Percentiles rank a stretch among this genome's conserved stretches.
Conservation (phyloP, 2,113 vertebrate species). For the Chinchilla lanigera region DNA sequence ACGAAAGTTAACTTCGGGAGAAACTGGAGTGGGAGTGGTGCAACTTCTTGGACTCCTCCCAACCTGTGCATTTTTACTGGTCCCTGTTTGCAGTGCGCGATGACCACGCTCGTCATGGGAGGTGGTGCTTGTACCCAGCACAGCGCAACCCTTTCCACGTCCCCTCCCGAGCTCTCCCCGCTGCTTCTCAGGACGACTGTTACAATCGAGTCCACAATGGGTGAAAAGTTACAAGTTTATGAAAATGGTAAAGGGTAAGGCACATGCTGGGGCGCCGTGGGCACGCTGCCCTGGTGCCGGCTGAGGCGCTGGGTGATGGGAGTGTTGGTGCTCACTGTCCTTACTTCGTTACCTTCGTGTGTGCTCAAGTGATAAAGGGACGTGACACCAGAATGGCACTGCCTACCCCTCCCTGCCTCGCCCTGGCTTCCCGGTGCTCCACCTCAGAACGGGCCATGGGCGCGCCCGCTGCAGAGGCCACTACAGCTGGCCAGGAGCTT, state of each 20-base stretch:
- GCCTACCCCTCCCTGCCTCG: too few relatives aligned
- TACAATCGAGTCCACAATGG: too few relatives aligned
- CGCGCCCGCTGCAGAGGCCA: background rate
- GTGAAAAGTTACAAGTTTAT: background rate
- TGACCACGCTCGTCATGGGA: background rate
- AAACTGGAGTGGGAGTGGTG: background rate
- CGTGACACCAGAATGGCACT: background rate
- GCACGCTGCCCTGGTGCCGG: background rate
- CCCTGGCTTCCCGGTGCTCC: background rate
- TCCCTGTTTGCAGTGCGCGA: background rate
- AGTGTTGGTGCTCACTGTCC: background rate
- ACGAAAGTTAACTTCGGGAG: background rate
- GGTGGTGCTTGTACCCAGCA: background rate
- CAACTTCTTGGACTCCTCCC: background rate
- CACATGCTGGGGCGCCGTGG: too few relatives aligned
- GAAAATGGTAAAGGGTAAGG: background rate
- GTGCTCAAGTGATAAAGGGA: background rate
- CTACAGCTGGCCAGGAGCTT: background rate
- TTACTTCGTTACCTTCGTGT: background rate
- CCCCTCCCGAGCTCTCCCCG: background rate
- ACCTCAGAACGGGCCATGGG: background rate
- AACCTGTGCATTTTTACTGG: rapidly evolving
- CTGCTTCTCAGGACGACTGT: background rate
- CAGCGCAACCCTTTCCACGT: background rate
- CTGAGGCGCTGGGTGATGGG: background rate